Base-by-base conservation (phyloP, 1,140 invertebrate genomes). In the Mylabris phalerata region DNA sequence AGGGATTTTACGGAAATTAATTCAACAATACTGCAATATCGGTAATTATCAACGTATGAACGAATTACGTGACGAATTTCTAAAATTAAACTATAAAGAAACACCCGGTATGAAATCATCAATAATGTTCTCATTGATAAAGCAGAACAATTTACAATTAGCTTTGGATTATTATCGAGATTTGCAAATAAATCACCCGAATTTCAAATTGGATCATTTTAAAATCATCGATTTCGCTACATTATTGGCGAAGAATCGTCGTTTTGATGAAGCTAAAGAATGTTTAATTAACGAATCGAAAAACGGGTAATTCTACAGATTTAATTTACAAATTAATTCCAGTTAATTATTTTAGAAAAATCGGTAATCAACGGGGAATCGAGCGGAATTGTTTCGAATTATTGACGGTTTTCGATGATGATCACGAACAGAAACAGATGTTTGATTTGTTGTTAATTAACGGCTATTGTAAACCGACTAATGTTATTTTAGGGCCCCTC, bases 191-290 rank as follows among this genome's bases (percentile, higher is more conserved):
- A 55, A 69, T 0, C 63, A 72, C 9, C 68, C 74, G 1, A 67
- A 75, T 39, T 83, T 83, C 67, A 67, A 50, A 0, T 65, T 84
- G 7, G 81, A 84, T 63, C 75, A 75, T 44, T 77, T 70, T 57
- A 84, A 84, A 71, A 70, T 83, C 7, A 69, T 85, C 5, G 74
- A 79, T 63, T 79, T 78, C 49, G 79, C 77, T 0, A 78, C 70
- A 1, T 66, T 79, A 1, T 73, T 83, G 61, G 74, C 82, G 1
- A 74, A 77, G 27, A 67, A 77, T 32, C 69, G 74, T 49, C 71
- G 75, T 56, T 69, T 78, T 11, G 62, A 75, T 1, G 68, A 74
- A 39, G 81, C 80, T 2, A 66, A 78, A 1, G 55, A 74, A 9
- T 60, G 82, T 51, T 74, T 82, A 40, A 66, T 69, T 6, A 71